Conservation (phyloP, 2,113 vertebrate species). For the Protobothrops flavoviridis region DNA sequence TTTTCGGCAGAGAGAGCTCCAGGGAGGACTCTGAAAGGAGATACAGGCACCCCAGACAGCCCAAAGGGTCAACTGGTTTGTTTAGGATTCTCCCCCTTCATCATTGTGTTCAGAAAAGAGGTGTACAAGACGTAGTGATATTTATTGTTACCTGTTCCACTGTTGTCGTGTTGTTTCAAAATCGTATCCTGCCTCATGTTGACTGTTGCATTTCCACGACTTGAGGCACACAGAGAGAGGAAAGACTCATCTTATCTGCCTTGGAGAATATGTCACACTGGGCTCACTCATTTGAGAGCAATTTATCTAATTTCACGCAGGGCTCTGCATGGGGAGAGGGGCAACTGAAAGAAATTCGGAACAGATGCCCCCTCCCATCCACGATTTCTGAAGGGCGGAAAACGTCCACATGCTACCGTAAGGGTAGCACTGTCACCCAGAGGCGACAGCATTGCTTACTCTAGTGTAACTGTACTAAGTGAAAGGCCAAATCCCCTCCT, state of each 20-base stretch:
- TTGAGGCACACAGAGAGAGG: background rate
- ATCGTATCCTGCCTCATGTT: background rate
- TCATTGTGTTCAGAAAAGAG: background rate
- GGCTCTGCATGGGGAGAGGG: background rate
- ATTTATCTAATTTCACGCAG: background rate
- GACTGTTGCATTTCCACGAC: background rate
- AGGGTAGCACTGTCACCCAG: background rate
- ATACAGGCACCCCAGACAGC: background rate
- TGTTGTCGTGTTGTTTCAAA: background rate
- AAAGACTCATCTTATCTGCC: background rate
- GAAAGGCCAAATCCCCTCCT: background rate
- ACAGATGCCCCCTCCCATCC: background rate
- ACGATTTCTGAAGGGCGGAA: background rate
- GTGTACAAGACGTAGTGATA: background rate
- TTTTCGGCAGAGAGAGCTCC: background rate
- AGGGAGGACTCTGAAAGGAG: background rate
- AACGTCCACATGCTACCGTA: background rate
- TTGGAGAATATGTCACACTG: background rate
- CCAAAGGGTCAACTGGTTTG: background rate
- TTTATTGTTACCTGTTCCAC: background rate
- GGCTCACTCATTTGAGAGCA: background rate
- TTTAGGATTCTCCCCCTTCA: background rate
- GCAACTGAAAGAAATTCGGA: background rate
- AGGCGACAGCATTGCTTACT: background rate
- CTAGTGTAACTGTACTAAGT: background rate